Evolutionary conservation across 1,140 invertebrate genomes (phyloP), one percentile per base, ranked within the genome.

Genomic region (Akabosia matsudoensis): DNA sequence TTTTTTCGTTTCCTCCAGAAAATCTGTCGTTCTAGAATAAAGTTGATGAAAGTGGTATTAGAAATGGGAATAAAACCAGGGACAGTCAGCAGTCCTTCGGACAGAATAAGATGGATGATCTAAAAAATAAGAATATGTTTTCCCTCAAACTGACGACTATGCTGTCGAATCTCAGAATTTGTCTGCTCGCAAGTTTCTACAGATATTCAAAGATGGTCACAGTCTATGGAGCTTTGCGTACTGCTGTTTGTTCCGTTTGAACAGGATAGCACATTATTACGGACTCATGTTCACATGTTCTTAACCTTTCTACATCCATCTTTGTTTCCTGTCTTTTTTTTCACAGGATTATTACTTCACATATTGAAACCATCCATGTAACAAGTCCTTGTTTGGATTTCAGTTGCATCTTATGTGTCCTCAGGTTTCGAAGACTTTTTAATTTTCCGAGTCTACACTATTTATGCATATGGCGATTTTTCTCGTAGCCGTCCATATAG

Each of bases 1-100:
- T n/a, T n/a, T 45, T 45, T 45, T 45, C 18, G 7, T 45, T 18
- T 45, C 37, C 37, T 18, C 18, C 37, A 45, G 61, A 67, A 67
- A 67, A 30, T 4, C 22, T 30, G 61, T 16, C 61, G 7, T 45
- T 45, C 7, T 67, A 16, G 61, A 67, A 67, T 56, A 56, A n/a
- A 67, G 61, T 67, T 67, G 61, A 67, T 67, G 61, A 67, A 67
- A 67, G 61, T 67, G 61, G 61, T 67, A 67, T 67, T 67, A 67
- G 22, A 31, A 22, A 7, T 30, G 61, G 24, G n/a, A 67, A 13
- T 7, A 67, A 31, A 67, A 67, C 13, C 3, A 67, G 30, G 61
- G 61, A 67, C 61, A 67, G 61, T 67, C 61, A 67, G 61, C 61
- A 67, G 30, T 67, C 61, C 7, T 30, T 30, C 30, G 61, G 61